Evolutionary conservation across 2,888 invertebrate genomes (phyloP).

Genomic region (Thymelicus sylvestris): DNA sequence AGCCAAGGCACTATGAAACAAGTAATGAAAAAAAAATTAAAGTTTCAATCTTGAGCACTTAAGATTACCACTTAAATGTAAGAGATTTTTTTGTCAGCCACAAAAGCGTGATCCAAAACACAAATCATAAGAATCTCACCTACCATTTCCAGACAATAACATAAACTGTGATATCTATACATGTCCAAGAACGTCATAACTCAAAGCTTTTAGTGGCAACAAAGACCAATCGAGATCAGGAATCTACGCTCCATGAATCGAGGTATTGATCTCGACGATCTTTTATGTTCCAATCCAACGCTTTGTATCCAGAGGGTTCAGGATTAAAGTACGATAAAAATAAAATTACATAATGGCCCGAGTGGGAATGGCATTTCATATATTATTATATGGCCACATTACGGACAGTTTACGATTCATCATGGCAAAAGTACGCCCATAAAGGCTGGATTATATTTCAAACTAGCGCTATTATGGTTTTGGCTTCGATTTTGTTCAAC

Average conservation of each 20-base stretch:
- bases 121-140: constrained; percentile 14
- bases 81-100: constrained; percentile 9
- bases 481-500: not conserved
- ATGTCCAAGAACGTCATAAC: constrained; percentile 27
- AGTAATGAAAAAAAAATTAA: not conserved
- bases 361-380: constrained; percentile 51
- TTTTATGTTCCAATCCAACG: constrained; percentile 32
- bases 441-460: constrained; percentile 38
- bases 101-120: constrained; percentile 8
- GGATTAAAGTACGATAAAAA: constrained; percentile 37
- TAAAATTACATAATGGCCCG: constrained; percentile 34
- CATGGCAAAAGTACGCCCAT: constrained; percentile 51
- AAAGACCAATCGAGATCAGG: constrained; percentile 32
- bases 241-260: constrained; percentile 25
- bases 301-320: constrained; percentile 30
- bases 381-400: constrained; percentile 63
- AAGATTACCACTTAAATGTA: not conserved
- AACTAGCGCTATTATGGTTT: constrained; percentile 1
- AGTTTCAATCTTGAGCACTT: not conserved
- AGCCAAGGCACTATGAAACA: not conserved
- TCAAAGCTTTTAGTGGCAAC: constrained; percentile 37
- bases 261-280: constrained; percentile 33
- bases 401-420: constrained; percentile 65
- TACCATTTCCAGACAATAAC: constrained; percentile 27
- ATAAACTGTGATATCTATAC: constrained; percentile 25